Evolutionary conservation across 1,140 invertebrate genomes (phyloP).

Genomic region (Globodera rostochiensis): DNA sequence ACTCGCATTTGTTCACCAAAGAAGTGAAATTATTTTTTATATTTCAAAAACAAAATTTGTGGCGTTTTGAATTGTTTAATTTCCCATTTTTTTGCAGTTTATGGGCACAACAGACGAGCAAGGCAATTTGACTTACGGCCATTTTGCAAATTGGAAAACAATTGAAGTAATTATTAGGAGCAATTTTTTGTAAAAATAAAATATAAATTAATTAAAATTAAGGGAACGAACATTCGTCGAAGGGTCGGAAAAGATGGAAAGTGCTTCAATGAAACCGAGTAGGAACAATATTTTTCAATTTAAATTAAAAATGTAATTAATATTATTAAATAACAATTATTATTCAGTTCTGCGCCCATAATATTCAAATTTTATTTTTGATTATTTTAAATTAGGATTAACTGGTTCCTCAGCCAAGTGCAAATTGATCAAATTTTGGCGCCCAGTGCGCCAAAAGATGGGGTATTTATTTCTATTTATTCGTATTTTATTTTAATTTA

Average conservation of each 20-base stretch:
- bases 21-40: conserved; percentile 21
- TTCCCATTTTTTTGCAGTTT: conserved; percentile 32
- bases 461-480: conserved; percentile 15
- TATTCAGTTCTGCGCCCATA: not conserved
- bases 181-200: not conserved
- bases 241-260: conserved; percentile 43
- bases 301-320: not conserved
- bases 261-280: conserved; percentile 31
- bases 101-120: conserved; percentile 60
- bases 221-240: conserved; percentile 44
- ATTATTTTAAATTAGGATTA: conserved; percentile 1
- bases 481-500: not conserved
- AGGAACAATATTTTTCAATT: conserved; percentile 7
- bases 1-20: conserved; percentile 65
- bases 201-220: not conserved
- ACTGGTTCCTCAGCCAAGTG: conserved; percentile 37
- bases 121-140: conserved; percentile 39
- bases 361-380: conserved; percentile 11
- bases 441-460: conserved; percentile 38
- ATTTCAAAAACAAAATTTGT: not conserved
- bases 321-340: too few relatives aligned
- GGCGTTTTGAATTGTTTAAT: not conserved
- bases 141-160: conserved; percentile 43
- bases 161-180: conserved; percentile 27
- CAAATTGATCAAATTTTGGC: conserved; percentile 42